A percentile compares a stretch with the other conserved stretches of the same genome.
phyloP scores from a whole-genome alignment of 2,888 invertebrate species.

The Ptilodon capucinus region DNA sequence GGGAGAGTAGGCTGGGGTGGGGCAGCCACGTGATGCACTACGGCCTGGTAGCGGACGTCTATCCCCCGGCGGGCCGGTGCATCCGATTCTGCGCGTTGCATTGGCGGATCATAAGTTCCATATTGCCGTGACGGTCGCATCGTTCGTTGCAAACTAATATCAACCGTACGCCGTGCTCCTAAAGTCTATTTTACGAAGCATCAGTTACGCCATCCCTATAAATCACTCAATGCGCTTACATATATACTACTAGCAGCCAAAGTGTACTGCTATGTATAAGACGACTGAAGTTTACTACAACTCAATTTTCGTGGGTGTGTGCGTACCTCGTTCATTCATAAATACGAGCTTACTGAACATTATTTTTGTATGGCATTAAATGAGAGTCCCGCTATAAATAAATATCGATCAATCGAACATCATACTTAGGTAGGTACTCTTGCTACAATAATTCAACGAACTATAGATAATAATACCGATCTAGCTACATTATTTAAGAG shows the following conservation, averaged over 20 bases:
- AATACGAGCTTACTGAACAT: no score
- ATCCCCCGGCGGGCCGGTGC: constrained; percentile 37
- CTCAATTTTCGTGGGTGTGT: not conserved
- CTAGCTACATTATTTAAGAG: no score
- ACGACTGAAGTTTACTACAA: constrained; percentile 16
- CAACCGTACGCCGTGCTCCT: constrained; percentile 11
- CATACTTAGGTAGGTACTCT: no score
- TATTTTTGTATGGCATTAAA: no score
- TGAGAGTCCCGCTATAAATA: no score
- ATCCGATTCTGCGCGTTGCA: constrained; percentile 57
- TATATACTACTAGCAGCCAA: not conserved
- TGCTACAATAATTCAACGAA: no score
- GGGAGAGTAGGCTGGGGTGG: constrained; percentile 25
- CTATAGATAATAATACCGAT: no score
- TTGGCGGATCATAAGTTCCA: constrained; percentile 22
- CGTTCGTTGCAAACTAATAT: constrained; percentile 14
- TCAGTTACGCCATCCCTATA: constrained; percentile 12
- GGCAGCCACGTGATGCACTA: constrained; percentile 50
- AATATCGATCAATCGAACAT: no score
- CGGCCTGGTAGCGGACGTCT: constrained; percentile 31
- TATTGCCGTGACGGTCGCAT: constrained; percentile 11
- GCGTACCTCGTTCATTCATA: no score
- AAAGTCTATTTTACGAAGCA: constrained; percentile 6
- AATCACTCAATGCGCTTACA: constrained; percentile 10
- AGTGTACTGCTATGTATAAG: constrained; percentile 6